Percentiles rank a stretch among this genome's conserved stretches.
phyloP scores from a whole-genome alignment of 2,113 vertebrate genomes.

The Mohoua ochrocephala region DNA sequence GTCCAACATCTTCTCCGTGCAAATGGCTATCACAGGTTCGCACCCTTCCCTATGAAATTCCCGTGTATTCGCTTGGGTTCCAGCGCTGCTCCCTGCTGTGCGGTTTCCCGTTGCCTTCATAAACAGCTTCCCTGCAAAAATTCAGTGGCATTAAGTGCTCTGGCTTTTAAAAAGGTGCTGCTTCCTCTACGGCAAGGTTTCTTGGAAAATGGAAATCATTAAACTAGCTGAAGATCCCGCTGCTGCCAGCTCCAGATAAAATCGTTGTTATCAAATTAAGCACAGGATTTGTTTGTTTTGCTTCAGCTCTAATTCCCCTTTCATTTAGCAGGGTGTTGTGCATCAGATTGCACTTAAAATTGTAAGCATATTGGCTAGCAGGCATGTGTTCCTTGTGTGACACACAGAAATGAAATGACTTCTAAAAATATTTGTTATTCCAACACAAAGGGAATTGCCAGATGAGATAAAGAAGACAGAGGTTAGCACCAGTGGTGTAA shows the following conservation, averaged over 20 bases:
- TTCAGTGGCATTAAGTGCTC: neutral
- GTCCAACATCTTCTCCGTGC: neutral
- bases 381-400: neutral
- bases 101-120: neutral
- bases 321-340: neutral
- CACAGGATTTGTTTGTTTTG: neutral
- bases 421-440: neutral
- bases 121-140: neutral
- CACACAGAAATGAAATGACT: neutral
- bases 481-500: neutral
- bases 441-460: neutral
- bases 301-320: neutral
- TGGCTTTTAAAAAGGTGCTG: neutral
- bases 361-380: neutral
- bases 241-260: neutral
- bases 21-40: neutral
- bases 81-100: neutral
- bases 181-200: neutral
- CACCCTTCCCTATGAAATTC: neutral
- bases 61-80: neutral
- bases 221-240: neutral
- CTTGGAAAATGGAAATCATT: neutral
- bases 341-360: neutral
- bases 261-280: neutral
- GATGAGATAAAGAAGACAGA: neutral